Base-by-base conservation (phyloP, 2,888 invertebrate species). In the Mimas tiliae region DNA sequence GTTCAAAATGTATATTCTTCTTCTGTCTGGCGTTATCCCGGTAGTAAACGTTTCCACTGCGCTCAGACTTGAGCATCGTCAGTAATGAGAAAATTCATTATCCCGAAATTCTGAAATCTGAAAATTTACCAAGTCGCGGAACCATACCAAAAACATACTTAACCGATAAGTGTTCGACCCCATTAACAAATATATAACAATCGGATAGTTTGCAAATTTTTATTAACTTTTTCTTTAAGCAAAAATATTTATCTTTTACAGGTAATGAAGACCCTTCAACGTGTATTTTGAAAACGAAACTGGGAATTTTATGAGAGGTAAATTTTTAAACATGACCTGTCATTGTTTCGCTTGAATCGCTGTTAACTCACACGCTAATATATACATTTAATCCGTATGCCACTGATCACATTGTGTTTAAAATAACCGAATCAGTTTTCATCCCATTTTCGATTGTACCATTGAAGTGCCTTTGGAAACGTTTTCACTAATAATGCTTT, bases 271-370 rank as follows among this genome's bases (percentile, higher is more conserved):
- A 89, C 67, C 74, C 77, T 78, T 78, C 84, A 80, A 81, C 85
- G 84, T 78, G 83, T 88, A 78, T 82, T 82, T 86, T 87, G 86
- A 88, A 79, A 84, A 82, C 72, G 78, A 81, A 81, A 82, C 85
- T 85, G 81, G 87, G 84, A 86, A 83, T 87, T 89, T 81, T 89
- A 89, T 88, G 88, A 87, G 84, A 89, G 88, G 88, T 89, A 89
- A 88, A 76, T 83, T 74, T 76, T 67, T 68, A 62, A 66, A 14
- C 47, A 66, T 65, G 70, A 69, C 69, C 73, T 67, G 64, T 38
- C 63, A 63, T 69, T 62, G 71, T 76, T 74, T 76, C 76, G 74
- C 73, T 70, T 68, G 50, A 64, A 68, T 67, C 69, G 72, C 68
- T 67, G 73, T 75, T 76, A 72, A 71, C 69, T 66, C 73, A 69